Conservation (phyloP, 2,113 vertebrate genomes). For the Rhabdornis inornatus region DNA sequence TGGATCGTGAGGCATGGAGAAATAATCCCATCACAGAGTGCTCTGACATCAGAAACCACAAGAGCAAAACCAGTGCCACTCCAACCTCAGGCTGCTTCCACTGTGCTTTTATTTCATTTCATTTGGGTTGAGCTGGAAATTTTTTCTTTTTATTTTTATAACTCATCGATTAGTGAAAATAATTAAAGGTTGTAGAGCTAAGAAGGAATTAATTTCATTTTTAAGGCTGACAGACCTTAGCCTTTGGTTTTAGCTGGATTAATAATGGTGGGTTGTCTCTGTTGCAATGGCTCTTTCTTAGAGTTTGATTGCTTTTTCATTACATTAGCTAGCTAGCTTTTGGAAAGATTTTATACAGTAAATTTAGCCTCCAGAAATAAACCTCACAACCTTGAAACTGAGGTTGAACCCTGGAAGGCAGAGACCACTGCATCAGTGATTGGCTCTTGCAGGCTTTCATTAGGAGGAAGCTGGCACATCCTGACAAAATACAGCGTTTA, state of each 20-base stretch:
- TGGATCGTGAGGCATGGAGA: neutral
- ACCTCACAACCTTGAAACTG: neutral
- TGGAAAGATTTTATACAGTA: neutral
- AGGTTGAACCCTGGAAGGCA: neutral
- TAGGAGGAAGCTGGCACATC: neutral
- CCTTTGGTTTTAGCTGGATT: neutral
- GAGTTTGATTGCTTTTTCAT: slow-evolving; percentile 9
- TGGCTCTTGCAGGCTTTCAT: neutral
- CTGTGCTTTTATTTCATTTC: neutral
- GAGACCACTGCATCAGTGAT: neutral
- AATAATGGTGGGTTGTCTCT: neutral
- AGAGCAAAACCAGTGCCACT: neutral
- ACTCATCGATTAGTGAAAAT: neutral
- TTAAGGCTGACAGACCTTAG: neutral
- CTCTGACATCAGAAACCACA: slow-evolving; percentile 16
- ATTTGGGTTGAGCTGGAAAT: neutral
- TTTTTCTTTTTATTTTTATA: neutral
- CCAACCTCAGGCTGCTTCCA: neutral
- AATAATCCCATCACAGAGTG: slow-evolving; percentile 23
- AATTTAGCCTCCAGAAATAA: neutral
- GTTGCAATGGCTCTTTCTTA: neutral
- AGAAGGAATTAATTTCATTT: neutral
- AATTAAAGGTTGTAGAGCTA: slow-evolving; percentile 16
- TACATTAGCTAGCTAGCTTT: neutral
- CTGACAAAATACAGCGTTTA: neutral